Evolutionary conservation across 2,888 invertebrate species (phyloP).

Genomic region (Argyra leucocephala): DNA sequence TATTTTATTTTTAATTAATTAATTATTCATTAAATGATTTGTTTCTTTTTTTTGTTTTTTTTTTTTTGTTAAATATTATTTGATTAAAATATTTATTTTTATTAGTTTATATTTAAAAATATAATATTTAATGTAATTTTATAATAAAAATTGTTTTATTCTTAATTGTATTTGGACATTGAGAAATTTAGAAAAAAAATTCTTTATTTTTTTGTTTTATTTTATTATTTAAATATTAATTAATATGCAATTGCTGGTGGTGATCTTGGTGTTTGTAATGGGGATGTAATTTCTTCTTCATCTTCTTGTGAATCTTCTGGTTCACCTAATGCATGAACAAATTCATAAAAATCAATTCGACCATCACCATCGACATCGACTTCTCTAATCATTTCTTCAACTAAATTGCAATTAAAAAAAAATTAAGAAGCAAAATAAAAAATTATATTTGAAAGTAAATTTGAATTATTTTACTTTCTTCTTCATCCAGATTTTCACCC

Average conservation of each 20-base stretch:
- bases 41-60: too few species aligned
- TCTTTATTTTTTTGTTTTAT: too few species aligned
- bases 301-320: constrained; percentile 70
- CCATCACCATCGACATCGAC: constrained; percentile 92
- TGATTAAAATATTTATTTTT: too few species aligned
- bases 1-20: too few species aligned
- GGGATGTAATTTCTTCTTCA: constrained; percentile 48
- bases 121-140: too few species aligned
- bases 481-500: constrained; percentile 80
- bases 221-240: not conserved
- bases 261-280: constrained; percentile 41
- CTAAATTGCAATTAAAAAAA: constrained; percentile 46
- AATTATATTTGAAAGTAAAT: not conserved
- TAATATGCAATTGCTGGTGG: constrained; percentile 21
- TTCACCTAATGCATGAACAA: constrained; percentile 72
- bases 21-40: too few species aligned
- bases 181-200: too few species aligned
- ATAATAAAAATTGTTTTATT: too few species aligned
- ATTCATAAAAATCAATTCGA: constrained; percentile 85
- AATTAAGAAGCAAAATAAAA: not conserved
- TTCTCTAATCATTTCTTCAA: constrained; percentile 94
- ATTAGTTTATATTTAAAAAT: too few species aligned
- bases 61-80: too few species aligned
- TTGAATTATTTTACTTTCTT: constrained; percentile 62
- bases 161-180: too few species aligned